These are phyloP conservation scores for Probosciger aterrimus DNA, from an alignment of 2,113 vertebrate genomes.

Conservation along the genomic window DNA sequence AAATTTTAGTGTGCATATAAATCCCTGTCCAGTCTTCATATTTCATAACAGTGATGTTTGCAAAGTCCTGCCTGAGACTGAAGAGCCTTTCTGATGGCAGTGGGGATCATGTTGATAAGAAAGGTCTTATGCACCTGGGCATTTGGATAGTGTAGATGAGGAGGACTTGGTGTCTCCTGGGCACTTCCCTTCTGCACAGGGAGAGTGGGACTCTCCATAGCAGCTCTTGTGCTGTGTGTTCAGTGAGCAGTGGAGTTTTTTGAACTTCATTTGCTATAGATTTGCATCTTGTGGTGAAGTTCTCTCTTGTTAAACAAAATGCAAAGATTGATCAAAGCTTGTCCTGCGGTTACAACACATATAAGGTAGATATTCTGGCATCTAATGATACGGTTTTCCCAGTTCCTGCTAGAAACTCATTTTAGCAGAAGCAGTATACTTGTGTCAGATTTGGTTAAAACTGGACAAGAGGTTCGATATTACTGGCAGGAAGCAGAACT, in stretches of 20 bases:
- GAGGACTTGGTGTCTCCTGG: fast-evolving
- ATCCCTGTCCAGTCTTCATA: background rate
- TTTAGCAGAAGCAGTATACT: background rate
- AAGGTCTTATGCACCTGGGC: background rate
- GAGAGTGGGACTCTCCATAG: too few relatives aligned
- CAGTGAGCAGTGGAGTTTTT: background rate
- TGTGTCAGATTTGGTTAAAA: background rate
- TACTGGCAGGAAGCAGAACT: background rate
- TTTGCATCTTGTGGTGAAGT: background rate
- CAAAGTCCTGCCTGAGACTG: background rate
- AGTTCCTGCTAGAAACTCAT: background rate
- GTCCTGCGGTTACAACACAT: background rate
- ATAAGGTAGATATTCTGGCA: background rate
- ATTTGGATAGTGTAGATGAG: background rate
- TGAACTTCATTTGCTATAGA: background rate
- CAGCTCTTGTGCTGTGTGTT: background rate
- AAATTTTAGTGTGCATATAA: background rate
- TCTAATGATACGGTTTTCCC: background rate
- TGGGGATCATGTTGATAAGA: background rate
- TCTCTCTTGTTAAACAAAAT: background rate
- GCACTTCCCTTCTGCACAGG: fast-evolving
- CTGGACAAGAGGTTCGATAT: background rate
- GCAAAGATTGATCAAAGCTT: background rate
- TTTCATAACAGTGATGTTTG: background rate
- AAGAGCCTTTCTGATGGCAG: background rate